Base-by-base conservation (phyloP, 2,797 vertebrate genomes). In the Thripadectes ignobilis region DNA sequence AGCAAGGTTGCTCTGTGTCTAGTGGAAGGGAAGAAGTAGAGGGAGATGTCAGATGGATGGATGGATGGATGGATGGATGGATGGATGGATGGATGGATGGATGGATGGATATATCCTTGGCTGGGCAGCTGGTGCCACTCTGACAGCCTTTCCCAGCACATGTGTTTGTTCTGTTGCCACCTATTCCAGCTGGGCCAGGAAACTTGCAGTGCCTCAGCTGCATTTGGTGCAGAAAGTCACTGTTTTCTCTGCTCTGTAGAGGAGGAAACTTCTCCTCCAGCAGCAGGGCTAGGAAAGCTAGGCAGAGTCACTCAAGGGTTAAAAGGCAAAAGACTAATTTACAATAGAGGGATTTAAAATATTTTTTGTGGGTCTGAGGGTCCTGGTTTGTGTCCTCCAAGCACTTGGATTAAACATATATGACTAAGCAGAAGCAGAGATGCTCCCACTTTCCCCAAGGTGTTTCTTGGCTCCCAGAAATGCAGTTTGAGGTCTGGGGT, bases 61-160 rank as follows among this genome's bases (percentile, higher is more conserved):
- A 12, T 14, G n/a, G 67, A 14, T 9, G 36, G 67, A 14, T 12
- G 36, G 57, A 36, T 3, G n/a, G 36, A 14, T 14, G 36, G 57
- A 34, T 3, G n/a, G 67, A 14, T 12, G 36, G 57, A 34, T 3
- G 43, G 43, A 43, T 4, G 41, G 36, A 43, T 8, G 43, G 43
- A 43, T 9, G 43, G 67, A 14, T 12, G 30, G 57, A 36, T 4
- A 2, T 14, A 5, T 9, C 54, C 63, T 23, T 2, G 0, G 3
- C 30, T 26, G 43, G 54, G 43, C 48, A 66, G 57, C 48, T 57
- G 58, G 19, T 80, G 58, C 58, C 34, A 39, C 26, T 39, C 72
- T 16, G 45, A 29, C 57, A 91, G 78, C 41, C 52, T 55, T 65
- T 66, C 22, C 68, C 30, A 30, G 43, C 24, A 46, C 0, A 0